Evolutionary conservation across 2,797 vertebrate species (phyloP).

Genomic region (Pempheris klunzingeri): DNA sequence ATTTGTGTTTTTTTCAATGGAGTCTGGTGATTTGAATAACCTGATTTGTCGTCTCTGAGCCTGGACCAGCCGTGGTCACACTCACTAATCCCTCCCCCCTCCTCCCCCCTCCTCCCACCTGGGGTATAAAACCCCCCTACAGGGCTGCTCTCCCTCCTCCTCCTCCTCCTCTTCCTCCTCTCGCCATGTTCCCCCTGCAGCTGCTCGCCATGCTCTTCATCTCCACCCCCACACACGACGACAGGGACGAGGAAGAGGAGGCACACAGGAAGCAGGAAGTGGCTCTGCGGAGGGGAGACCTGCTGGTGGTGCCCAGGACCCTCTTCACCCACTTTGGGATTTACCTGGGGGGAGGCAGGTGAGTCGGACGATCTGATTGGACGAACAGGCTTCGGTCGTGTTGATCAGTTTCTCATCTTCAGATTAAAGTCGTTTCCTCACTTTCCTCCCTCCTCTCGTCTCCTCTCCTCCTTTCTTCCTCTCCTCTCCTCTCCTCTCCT

Average conservation of each 20-base stretch:
- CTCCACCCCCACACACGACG: constrained; percentile 1
- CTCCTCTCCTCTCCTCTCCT: neutral
- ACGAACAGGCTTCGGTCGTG: too few relatives aligned
- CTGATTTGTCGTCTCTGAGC: too few relatives aligned
- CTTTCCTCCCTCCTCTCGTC: neutral
- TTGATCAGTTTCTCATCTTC: neutral
- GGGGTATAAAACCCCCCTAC: constrained; percentile 23
- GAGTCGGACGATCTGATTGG: constrained; percentile 7
- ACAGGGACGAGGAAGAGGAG: neutral
- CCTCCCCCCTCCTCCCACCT: constrained; percentile 12
- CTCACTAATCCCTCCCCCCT: neutral
- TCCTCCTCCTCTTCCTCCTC: too few relatives aligned
- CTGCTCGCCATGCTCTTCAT: constrained; percentile 76
- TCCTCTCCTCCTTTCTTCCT: neutral
- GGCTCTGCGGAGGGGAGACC: constrained; percentile 88
- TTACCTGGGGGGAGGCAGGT: constrained; percentile 90
- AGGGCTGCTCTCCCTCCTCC: too few relatives aligned
- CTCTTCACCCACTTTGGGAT: constrained; percentile 95
- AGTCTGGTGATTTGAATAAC: too few relatives aligned
- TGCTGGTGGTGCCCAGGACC: constrained; percentile 92
- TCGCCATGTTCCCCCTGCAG: constrained; percentile 76
- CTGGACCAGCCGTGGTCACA: too few relatives aligned
- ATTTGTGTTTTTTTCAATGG: too few relatives aligned
- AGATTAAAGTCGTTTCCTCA: too few relatives aligned
- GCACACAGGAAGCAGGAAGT: constrained; percentile 64